Evolutionary conservation across 2,888 invertebrate genomes (phyloP).

Genomic region (Thecophora atra): DNA sequence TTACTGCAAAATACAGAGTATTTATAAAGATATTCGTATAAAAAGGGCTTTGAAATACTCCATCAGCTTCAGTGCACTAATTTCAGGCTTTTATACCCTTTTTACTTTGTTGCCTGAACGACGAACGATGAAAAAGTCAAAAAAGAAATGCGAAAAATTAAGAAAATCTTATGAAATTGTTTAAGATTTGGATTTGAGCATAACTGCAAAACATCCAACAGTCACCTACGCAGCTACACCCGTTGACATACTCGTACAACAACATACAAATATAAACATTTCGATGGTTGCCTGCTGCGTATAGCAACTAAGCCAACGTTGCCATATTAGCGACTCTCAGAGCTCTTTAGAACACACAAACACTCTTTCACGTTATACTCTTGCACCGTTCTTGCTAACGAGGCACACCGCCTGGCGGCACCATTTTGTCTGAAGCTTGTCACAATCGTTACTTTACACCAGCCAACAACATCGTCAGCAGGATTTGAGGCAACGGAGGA

Average conservation of each 20-base stretch:
- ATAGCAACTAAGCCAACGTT: slow-evolving; percentile 38
- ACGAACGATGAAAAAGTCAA: no score
- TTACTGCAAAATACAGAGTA: no score
- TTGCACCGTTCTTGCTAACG: neutral
- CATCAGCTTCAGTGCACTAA: no score
- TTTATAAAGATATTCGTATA: no score
- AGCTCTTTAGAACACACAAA: neutral
- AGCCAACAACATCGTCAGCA: slow-evolving; percentile 1
- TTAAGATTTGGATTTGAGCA: slow-evolving; percentile 7
- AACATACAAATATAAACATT: neutral
- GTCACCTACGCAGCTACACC: slow-evolving; percentile 9
- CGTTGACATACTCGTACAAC: no score
- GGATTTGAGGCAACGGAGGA: neutral
- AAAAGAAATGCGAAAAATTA: neutral
- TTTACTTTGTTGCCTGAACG: no score
- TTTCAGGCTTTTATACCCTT: no score
- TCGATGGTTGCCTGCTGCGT: slow-evolving; percentile 17
- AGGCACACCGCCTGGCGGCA: neutral
- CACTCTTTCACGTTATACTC: neutral
- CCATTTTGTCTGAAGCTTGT: slow-evolving; percentile 4
- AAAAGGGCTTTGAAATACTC: no score
- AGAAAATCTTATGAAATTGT: neutral
- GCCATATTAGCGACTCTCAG: slow-evolving; percentile 38
- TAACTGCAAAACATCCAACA: neutral
- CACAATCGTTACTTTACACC: slow-evolving; percentile 12